Evolutionary conservation across 2,888 invertebrate species (phyloP), one percentile per base, ranked within the genome.

Genomic region (Ophion slaviceki): DNA sequence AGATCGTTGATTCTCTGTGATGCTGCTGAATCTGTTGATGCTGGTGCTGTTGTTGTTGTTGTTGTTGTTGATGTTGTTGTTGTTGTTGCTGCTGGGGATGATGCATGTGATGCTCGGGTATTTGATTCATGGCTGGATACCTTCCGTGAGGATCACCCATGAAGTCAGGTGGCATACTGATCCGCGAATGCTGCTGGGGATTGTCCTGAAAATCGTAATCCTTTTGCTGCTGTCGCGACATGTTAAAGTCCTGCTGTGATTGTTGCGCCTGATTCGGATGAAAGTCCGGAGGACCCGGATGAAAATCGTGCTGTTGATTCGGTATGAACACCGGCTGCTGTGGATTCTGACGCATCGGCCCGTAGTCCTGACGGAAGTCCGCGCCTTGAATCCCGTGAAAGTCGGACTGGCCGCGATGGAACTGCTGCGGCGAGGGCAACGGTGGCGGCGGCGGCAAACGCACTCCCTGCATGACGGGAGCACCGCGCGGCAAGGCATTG

Each of bases 341-440:
- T 32, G 81, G 89, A 61, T 83, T 81, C 14, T 88, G 89, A 1
- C 89, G 88, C 32, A 89, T 89, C 53, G 91, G 76, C 7, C 87
- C 84, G 59, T 86, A 89, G 28, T 88, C 89, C 68, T 89, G 88
- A 47, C 89, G 90, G 67, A 92, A 93, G 40, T 92, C 91, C 24
- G 88, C 70, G 36, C 84, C 85, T 79, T 85, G 89, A 24, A 81
- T 64, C n/a, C 84, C 86, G 66, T 87, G 87, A 66, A 89, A 89
- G 8, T 89, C 89, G 7, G 86, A 67, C 32, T 88, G 92, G 45
- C 87, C 86, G 2, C 91, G 91, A 67, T 91, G 92, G 80, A 92
- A 92, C 57, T 91, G 88, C 0, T 91, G 91, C 0, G 90, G 89
- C 0, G 92, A 91, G 10, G 92, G 92, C 3, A 91, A 88, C 3